Evolutionary conservation across 1,140 invertebrate species (phyloP).

Genomic region (Paraescarpia echinospica): DNA sequence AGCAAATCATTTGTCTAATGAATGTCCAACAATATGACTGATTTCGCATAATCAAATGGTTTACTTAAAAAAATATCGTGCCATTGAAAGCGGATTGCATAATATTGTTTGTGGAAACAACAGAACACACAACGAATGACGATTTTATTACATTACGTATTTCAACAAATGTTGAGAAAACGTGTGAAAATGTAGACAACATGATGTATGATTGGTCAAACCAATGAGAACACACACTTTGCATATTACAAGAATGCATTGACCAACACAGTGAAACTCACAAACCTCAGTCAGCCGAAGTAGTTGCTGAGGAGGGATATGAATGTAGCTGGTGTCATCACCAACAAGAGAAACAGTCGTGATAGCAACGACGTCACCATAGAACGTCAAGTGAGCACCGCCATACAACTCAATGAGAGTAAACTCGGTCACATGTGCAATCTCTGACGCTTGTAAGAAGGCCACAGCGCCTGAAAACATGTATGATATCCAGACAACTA

Average conservation of each 20-base stretch:
- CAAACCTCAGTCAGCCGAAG: constrained; percentile 40
- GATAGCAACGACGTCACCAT: constrained; percentile 34
- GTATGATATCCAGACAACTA: neutral
- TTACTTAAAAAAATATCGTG: no score
- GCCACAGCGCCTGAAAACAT: constrained; percentile 38
- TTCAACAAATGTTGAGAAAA: no score
- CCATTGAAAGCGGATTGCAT: no score
- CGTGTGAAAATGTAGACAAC: neutral
- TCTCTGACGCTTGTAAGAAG: constrained; percentile 32
- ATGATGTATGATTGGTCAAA: neutral
- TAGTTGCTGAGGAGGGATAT: constrained; percentile 40
- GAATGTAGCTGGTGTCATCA: constrained; percentile 45
- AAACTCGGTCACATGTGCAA: constrained; percentile 36
- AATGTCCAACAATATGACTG: neutral
- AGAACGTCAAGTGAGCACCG: constrained; percentile 40
- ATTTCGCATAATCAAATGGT: neutral
- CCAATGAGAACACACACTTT: no score
- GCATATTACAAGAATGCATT: neutral
- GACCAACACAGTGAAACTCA: neutral
- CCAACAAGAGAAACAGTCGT: constrained; percentile 37
- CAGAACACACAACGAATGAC: no score
- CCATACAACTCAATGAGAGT: constrained; percentile 44
- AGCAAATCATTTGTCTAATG: neutral
- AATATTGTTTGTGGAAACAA: no score
- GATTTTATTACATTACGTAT: no score